Conservation (phyloP, 2,797 vertebrate species). For the Pipistrellus nathusii region DNA sequence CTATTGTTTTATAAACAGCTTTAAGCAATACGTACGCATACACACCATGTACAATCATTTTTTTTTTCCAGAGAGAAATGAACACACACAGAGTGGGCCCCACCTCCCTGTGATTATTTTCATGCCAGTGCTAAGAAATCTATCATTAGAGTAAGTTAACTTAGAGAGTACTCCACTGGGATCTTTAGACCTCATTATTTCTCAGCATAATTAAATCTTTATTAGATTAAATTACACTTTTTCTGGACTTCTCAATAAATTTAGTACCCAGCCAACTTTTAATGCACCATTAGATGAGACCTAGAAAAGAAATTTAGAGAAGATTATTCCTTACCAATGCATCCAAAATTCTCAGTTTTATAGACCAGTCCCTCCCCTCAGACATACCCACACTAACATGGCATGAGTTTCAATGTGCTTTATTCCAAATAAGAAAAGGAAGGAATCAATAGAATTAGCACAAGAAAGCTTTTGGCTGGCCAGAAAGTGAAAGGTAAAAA, state of each 20-base stretch:
- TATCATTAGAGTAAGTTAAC: conserved; percentile 41
- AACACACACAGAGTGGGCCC: background rate
- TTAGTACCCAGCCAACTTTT: conserved; percentile 31
- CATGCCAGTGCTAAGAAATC: conserved; percentile 22
- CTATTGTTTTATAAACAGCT: conserved; percentile 36
- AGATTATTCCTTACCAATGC: conserved; percentile 21
- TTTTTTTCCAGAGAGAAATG: conserved; percentile 35
- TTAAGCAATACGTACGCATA: conserved; percentile 2
- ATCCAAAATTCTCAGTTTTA: conserved; percentile 39
- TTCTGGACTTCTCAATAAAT: conserved; percentile 65
- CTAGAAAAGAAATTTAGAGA: conserved; percentile 50
- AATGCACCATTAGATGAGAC: conserved; percentile 45
- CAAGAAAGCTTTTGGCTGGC: conserved; percentile 40
- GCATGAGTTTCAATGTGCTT: conserved; percentile 53
- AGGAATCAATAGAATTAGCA: conserved; percentile 72
- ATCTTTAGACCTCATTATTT: conserved; percentile 73
- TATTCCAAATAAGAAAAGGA: conserved; percentile 66
- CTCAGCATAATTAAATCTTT: conserved; percentile 72
- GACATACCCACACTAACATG: background rate
- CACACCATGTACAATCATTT: background rate
- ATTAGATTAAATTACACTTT: conserved; percentile 72
- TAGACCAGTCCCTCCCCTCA: background rate
- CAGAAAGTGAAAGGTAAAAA: conserved; percentile 74
- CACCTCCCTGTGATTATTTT: background rate
- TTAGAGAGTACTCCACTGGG: background rate